These are phyloP conservation scores for Galeopsomyia nigrocyanea DNA, from an alignment of 2,888 invertebrate species.

Conservation along the genomic window DNA sequence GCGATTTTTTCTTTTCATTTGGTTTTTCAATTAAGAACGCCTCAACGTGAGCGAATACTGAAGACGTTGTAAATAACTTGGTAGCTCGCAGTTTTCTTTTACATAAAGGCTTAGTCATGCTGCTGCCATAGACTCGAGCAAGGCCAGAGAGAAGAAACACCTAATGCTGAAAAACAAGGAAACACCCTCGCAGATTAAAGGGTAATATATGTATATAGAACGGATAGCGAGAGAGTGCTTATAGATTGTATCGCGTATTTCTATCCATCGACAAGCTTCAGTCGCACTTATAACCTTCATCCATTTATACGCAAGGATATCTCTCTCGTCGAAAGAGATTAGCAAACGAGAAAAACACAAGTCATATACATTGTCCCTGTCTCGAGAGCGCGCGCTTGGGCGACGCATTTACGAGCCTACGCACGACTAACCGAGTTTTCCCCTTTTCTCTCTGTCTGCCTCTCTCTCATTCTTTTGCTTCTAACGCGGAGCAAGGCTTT, in stretches of 20 bases:
- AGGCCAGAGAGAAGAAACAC: not conserved
- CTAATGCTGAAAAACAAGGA: slow-evolving; percentile 12
- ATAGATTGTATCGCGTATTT: slow-evolving; percentile 21
- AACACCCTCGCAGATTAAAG: not conserved
- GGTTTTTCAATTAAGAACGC: too few species aligned
- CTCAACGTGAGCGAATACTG: too few species aligned
- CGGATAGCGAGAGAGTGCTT: slow-evolving; percentile 12
- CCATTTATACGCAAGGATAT: slow-evolving; percentile 6
- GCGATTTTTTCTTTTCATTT: too few species aligned
- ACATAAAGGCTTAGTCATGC: slow-evolving; percentile 1
- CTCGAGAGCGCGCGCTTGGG: not conserved
- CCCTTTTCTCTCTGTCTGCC: too few species aligned
- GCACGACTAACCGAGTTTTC: too few species aligned
- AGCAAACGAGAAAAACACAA: not conserved
- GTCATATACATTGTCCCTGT: too few species aligned
- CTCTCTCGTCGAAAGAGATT: too few species aligned
- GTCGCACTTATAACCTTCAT: slow-evolving; percentile 18
- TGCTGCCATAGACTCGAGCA: not conserved
- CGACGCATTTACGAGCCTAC: too few species aligned
- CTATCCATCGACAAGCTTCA: slow-evolving; percentile 5
- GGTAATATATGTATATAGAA: too few species aligned
- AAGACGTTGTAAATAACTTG: too few species aligned
- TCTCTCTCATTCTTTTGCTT: too few species aligned
- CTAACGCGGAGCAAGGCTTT: too few species aligned
- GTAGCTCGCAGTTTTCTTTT: not conserved